phyloP scores from a whole-genome alignment of 2,113 vertebrate species.

The Dunckerocampus dactyliophorus region DNA sequence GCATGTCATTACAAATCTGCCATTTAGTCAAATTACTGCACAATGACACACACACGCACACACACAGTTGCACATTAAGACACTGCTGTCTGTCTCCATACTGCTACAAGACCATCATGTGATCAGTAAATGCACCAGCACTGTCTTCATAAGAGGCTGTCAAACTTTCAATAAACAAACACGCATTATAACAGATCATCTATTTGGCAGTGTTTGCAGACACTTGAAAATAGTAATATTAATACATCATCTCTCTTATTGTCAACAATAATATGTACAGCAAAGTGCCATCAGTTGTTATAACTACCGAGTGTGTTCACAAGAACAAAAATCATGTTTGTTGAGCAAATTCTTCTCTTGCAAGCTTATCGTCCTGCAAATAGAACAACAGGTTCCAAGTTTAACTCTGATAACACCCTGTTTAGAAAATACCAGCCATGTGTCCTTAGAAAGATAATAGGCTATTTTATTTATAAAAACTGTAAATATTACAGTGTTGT shows the following conservation, averaged over 20 bases:
- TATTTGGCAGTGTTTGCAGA: constrained; percentile 13
- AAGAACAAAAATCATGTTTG: constrained; percentile 5
- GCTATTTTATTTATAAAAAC: background rate
- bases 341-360: constrained; percentile 8
- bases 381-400: background rate
- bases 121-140: background rate
- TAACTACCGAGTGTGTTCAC: constrained; percentile 17
- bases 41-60: background rate
- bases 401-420: background rate
- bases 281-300: background rate
- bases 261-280: constrained; percentile 15
- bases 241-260: constrained; percentile 16
- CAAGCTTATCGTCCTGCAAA: constrained; percentile 2
- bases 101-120: background rate
- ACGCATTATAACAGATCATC: background rate
- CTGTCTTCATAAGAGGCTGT: no score
- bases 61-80: background rate
- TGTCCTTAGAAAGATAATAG: constrained; percentile 1
- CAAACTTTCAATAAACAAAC: no score
- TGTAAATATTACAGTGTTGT: background rate
- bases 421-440: background rate
- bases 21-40: background rate
- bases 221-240: constrained; percentile 7
- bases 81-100: background rate
- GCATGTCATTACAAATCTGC: background rate